Evolutionary conservation across 2,113 vertebrate species (phyloP).

Genomic region (Recurvirostra avosetta): DNA sequence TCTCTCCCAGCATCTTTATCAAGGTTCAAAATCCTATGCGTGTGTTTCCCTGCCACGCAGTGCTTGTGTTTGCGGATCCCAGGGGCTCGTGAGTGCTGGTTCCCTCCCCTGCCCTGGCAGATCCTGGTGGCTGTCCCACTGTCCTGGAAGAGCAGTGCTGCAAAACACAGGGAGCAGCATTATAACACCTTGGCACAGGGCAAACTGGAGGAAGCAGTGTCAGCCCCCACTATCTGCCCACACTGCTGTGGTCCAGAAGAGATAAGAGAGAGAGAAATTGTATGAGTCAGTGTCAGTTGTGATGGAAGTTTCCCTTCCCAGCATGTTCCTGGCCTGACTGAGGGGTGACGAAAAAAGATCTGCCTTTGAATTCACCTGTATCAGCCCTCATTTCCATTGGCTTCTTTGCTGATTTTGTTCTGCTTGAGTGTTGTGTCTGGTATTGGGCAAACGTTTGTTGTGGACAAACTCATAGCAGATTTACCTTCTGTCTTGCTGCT

Average conservation of each 20-base stretch:
- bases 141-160: background rate
- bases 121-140: background rate
- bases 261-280: background rate
- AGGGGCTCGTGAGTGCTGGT: background rate
- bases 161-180: background rate
- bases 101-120: background rate
- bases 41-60: background rate
- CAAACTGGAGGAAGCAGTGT: background rate
- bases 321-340: background rate
- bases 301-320: background rate
- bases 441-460: background rate
- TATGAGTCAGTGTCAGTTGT: too few relatives aligned
- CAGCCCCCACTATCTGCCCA: background rate
- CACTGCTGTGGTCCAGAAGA: too few relatives aligned
- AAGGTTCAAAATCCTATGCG: background rate
- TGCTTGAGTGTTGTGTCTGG: background rate
- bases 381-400: rapidly evolving
- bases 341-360: background rate
- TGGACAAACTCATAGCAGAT: background rate
- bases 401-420: background rate
- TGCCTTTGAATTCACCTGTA: background rate
- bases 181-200: background rate
- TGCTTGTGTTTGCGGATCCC: background rate
- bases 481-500: background rate
- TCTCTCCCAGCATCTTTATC: background rate